Percentiles rank a stretch among this genome's conserved stretches.
Conservation (phyloP, 2,888 invertebrate genomes). For the Acanthosepion esculentum region DNA sequence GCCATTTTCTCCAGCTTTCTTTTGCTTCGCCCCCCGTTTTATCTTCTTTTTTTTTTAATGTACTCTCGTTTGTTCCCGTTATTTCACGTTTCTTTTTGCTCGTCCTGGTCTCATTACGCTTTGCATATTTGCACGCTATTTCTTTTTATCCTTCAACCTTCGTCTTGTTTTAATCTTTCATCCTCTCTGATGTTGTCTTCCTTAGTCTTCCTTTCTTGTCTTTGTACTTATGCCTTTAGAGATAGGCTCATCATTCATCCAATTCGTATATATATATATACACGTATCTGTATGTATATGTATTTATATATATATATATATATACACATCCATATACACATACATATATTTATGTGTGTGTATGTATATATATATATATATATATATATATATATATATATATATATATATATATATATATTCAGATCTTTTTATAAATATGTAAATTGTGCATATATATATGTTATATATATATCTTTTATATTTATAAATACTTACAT, state of each 20-base stretch:
- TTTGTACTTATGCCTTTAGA: neutral
- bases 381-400: neutral
- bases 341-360: neutral
- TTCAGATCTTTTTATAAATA: no score
- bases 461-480: neutral
- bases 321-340: accelerated
- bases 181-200: neutral
- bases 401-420: neutral
- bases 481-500: neutral
- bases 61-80: no score
- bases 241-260: neutral
- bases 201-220: neutral
- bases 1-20: no score
- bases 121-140: neutral
- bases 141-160: neutral
- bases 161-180: neutral
- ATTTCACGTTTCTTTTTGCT: neutral
- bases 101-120: neutral
- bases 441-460: neutral
- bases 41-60: no score
- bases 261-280: neutral
- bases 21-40: no score
- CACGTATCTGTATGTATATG: neutral
- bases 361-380: neutral
- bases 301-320: neutral